These are phyloP conservation scores for Varecia variegata DNA, from an alignment of 2,797 vertebrate genomes.

Conservation along the genomic window DNA sequence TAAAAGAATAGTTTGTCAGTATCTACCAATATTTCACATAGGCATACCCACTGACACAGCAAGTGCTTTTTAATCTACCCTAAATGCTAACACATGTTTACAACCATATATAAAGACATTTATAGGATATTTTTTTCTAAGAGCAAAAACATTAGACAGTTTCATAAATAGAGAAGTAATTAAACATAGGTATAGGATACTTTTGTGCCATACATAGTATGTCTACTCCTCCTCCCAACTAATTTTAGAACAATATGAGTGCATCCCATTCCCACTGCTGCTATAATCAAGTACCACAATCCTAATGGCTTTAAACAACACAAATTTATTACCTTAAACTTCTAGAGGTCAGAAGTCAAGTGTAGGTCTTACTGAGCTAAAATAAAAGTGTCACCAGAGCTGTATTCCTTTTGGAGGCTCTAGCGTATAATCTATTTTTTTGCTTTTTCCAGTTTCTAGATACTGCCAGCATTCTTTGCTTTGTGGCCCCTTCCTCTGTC, in stretches of 20 bases:
- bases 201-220: background rate
- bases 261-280: background rate
- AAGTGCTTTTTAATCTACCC: background rate
- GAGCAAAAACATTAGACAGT: background rate
- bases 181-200: background rate
- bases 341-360: background rate
- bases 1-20: background rate
- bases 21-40: background rate
- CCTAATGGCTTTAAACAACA: background rate
- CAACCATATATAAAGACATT: background rate
- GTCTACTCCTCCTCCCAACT: background rate
- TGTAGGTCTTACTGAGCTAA: background rate
- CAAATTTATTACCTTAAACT: background rate
- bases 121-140: background rate
- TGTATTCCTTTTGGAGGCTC: background rate
- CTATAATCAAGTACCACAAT: background rate
- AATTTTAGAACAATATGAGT: background rate
- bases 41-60: background rate
- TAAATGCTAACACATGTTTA: background rate
- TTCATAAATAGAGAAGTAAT: background rate
- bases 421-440: background rate
- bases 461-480: background rate
- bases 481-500: background rate
- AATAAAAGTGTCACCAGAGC: background rate
- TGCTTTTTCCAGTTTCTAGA: background rate